Conservation (phyloP, 2,797 vertebrate genomes). For the Australoheros facetus region DNA sequence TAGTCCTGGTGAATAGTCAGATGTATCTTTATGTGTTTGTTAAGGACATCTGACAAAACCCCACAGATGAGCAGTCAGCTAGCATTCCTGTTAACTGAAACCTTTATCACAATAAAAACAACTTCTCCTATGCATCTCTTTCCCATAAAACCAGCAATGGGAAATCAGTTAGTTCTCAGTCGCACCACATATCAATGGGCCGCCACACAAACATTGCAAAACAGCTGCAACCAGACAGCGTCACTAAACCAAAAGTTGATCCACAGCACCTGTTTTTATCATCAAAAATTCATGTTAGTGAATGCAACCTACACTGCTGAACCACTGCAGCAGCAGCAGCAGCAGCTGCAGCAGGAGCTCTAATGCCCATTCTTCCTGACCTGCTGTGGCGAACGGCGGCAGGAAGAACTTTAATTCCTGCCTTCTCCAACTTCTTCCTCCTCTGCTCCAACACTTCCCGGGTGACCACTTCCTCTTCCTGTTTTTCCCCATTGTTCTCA, state of each 20-base stretch:
- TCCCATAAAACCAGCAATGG: not conserved
- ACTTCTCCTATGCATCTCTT: not conserved
- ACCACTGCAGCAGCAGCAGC: conserved; percentile 20
- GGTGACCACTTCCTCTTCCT: conserved; percentile 67
- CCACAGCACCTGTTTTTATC: not conserved
- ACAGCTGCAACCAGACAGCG: not conserved
- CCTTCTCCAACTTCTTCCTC: conserved; percentile 86
- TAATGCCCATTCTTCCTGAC: conserved; percentile 81
- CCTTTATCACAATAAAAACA: not conserved
- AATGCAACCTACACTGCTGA: conserved; percentile 15
- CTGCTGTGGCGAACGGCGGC: conserved; percentile 88
- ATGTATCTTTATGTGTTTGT: not conserved
- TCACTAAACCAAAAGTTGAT: conserved; percentile 5
- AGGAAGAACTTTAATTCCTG: conserved; percentile 89
- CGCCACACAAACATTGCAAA: not conserved
- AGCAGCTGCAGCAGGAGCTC: conserved; percentile 8
- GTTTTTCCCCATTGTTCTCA: conserved; percentile 60
- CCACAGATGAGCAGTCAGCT: not conserved
- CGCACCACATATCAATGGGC: not conserved
- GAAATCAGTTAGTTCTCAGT: conserved; percentile 14
- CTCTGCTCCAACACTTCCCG: conserved; percentile 78
- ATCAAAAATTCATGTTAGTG: conserved; percentile 36
- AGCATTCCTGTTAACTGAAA: not conserved
- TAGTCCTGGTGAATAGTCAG: conserved; percentile 25
- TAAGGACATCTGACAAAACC: not conserved